A percentile compares a stretch with the other conserved stretches of the same genome.
These are phyloP conservation scores for Artibeus lituratus DNA, from an alignment of 2,797 vertebrate genomes.

Conservation along the genomic window DNA sequence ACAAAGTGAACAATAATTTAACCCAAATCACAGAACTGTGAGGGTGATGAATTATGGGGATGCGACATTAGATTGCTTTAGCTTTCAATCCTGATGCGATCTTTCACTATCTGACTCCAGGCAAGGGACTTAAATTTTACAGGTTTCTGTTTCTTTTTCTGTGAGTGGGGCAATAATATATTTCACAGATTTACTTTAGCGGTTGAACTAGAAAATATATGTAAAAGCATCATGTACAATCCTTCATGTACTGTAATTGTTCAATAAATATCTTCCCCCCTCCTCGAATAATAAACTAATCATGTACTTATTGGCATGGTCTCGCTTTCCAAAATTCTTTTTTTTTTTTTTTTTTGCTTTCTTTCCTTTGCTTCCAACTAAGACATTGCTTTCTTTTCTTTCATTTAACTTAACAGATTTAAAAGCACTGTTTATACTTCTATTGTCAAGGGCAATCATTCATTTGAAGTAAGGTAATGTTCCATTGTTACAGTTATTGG, in stretches of 20 bases:
- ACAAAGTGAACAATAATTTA: not conserved
- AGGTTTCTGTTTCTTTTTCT: not conserved
- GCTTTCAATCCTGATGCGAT: not conserved
- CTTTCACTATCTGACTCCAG: not conserved
- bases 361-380: constrained; percentile 21
- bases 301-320: not conserved
- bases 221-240: not conserved
- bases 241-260: not conserved
- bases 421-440: constrained; percentile 43
- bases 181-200: constrained; percentile 15
- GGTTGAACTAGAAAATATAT: not conserved
- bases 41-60: not conserved
- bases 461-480: constrained; percentile 6
- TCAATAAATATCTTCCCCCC: not conserved
- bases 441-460: constrained; percentile 32
- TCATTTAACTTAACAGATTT: constrained; percentile 28
- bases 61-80: not conserved
- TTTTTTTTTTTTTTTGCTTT: constrained; percentile 24
- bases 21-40: not conserved
- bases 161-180: not conserved
- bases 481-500: constrained; percentile 41
- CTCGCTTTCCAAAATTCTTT: not conserved
- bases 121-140: not conserved
- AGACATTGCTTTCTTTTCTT: constrained; percentile 38
- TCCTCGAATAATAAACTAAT: not conserved